Percentiles rank a stretch among this genome's conserved stretches.
These are phyloP conservation scores for Echinarachnius parma DNA, from an alignment of 53 echinoderm and acorn worm genomes.

Conservation along the genomic window DNA sequence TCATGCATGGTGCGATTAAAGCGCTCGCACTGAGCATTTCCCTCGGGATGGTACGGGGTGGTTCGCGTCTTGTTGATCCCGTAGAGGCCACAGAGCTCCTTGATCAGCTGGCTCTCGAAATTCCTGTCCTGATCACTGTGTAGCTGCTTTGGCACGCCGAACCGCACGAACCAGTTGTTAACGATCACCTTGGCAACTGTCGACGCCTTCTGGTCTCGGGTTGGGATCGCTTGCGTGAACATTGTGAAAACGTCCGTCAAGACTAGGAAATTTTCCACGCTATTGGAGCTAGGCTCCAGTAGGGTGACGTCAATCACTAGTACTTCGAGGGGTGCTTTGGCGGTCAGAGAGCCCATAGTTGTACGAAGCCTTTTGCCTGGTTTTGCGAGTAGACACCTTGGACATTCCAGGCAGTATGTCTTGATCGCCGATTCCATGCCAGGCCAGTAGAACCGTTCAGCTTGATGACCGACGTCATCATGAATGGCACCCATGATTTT, in stretches of 20 bases:
- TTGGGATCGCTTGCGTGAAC: slow-evolving; percentile 56
- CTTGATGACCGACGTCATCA: neutral
- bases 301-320: slow-evolving; percentile 52
- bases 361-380: slow-evolving; percentile 44
- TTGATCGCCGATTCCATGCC: slow-evolving; percentile 6
- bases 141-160: slow-evolving; percentile 55
- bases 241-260: slow-evolving; percentile 72
- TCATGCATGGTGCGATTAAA: slow-evolving; percentile 74
- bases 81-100: slow-evolving; percentile 49
- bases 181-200: slow-evolving; percentile 60
- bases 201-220: slow-evolving; percentile 58
- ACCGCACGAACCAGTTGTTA: slow-evolving; percentile 70
- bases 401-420: slow-evolving; percentile 1
- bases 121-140: slow-evolving; percentile 81
- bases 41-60: slow-evolving; percentile 36
- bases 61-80: slow-evolving; percentile 46
- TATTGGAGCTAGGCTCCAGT: slow-evolving; percentile 33
- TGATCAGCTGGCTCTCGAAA: slow-evolving; percentile 67
- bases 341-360: slow-evolving; percentile 50
- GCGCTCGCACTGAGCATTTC: slow-evolving; percentile 53
- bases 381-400: slow-evolving; percentile 43
- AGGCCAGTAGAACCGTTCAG: slow-evolving; percentile 32
- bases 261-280: slow-evolving; percentile 58
- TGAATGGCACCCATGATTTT: slow-evolving; percentile 38
- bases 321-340: slow-evolving; percentile 48